Evolutionary conservation across 2,797 vertebrate genomes (phyloP).

Genomic region (Sebastes umbrosus): DNA sequence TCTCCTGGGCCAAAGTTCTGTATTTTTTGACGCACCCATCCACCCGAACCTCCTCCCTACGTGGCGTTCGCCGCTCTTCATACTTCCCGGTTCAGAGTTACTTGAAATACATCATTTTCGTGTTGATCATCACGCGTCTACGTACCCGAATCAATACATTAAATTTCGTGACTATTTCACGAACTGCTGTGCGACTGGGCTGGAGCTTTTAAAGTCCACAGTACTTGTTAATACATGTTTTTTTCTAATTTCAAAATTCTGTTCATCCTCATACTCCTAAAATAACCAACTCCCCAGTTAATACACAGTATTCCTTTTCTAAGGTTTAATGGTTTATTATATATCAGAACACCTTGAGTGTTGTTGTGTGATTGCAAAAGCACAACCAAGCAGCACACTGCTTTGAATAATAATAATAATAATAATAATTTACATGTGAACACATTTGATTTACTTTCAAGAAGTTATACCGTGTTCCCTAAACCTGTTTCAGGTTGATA

Average conservation of each 20-base stretch:
- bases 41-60: too few relatives aligned
- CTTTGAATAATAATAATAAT: neutral
- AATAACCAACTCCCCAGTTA: neutral
- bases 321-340: neutral
- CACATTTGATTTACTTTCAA: neutral
- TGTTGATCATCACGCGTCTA: too few relatives aligned
- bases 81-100: too few relatives aligned
- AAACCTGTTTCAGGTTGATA: neutral
- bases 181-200: too few relatives aligned
- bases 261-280: neutral
- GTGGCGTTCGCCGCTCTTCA: too few relatives aligned
- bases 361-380: neutral
- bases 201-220: neutral
- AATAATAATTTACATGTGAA: neutral
- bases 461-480: neutral
- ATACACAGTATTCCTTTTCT: neutral
- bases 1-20: too few relatives aligned
- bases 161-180: too few relatives aligned
- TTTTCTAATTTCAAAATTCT: neutral
- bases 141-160: too few relatives aligned
- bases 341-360: neutral
- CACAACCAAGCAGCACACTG: neutral
- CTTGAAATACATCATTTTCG: too few relatives aligned
- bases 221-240: neutral
- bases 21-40: too few relatives aligned